Conservation (phyloP, 2,113 vertebrate genomes). For the Orthonyx spaldingii region DNA sequence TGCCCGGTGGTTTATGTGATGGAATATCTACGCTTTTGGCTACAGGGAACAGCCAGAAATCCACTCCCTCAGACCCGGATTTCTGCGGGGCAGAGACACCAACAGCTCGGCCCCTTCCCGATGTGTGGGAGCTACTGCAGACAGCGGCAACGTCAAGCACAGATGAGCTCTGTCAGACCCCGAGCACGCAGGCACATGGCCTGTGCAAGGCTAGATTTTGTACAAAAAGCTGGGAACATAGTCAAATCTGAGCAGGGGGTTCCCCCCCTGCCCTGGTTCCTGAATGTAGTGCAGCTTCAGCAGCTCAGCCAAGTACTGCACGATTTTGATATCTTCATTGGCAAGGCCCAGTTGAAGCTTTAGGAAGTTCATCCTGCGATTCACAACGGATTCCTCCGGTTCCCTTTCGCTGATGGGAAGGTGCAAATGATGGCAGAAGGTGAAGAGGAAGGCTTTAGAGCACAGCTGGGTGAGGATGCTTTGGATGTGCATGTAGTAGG, state of each 20-base stretch:
- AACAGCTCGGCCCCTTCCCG: neutral
- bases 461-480: slow-evolving; percentile 84
- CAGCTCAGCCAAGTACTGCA: slow-evolving; percentile 90
- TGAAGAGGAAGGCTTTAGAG: slow-evolving; percentile 89
- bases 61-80: rapidly evolving
- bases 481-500: slow-evolving; percentile 91
- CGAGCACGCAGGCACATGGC: neutral
- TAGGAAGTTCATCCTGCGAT: slow-evolving; percentile 80
- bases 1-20: neutral
- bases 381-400: slow-evolving; percentile 66
- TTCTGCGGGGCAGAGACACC: neutral
- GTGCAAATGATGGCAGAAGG: slow-evolving; percentile 95
- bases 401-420: slow-evolving; percentile 79
- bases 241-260: slow-evolving; percentile 86
- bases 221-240: slow-evolving; percentile 94
- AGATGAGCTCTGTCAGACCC: neutral
- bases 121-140: neutral
- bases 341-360: slow-evolving; percentile 81
- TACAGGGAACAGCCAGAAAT: neutral
- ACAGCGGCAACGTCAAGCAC: neutral
- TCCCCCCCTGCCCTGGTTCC: slow-evolving; percentile 59
- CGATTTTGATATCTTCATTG: slow-evolving; percentile 85
- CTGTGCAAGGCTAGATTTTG: slow-evolving; percentile 81
- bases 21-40: neutral
- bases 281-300: slow-evolving; percentile 86